Conservation (phyloP, 2,888 invertebrate species). For the Megaustenia siamemsis region DNA sequence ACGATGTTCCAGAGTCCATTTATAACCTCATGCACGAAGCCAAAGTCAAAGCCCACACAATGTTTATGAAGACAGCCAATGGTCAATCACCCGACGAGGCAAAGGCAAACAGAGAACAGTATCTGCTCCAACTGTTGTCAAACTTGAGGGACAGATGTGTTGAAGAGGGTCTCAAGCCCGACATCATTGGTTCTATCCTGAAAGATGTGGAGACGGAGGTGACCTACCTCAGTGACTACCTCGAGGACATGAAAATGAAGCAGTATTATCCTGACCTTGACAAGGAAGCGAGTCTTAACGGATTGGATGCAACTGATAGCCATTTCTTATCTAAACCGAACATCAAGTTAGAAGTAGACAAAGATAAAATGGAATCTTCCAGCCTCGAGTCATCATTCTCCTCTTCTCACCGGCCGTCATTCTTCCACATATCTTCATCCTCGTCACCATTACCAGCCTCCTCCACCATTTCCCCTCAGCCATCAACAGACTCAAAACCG, state of each 20-base stretch:
- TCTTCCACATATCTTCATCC: constrained; percentile 32
- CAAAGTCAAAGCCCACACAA: constrained; percentile 49
- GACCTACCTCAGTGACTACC: constrained; percentile 33
- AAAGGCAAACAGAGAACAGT: constrained; percentile 38
- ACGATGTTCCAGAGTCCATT: constrained; percentile 43
- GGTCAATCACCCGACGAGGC: constrained; percentile 45
- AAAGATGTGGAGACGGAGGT: constrained; percentile 51
- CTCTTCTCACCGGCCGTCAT: constrained; percentile 33
- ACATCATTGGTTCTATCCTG: constrained; percentile 47
- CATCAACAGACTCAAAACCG: constrained; percentile 41
- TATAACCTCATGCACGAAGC: constrained; percentile 53
- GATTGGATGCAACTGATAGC: background rate
- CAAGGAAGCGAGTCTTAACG: background rate
- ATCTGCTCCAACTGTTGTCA: constrained; percentile 46
- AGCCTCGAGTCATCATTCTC: background rate
- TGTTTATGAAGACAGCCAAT: constrained; percentile 45
- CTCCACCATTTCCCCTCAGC: background rate
- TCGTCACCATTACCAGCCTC: constrained; percentile 28
- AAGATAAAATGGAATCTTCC: constrained; percentile 11
- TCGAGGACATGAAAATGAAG: constrained; percentile 51
- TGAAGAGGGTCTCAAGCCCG: constrained; percentile 38
- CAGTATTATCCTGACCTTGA: constrained; percentile 26
- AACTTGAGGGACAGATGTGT: constrained; percentile 38
- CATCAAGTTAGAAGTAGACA: background rate
- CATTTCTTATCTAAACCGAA: constrained; percentile 47